A percentile compares a stretch with the other conserved stretches of the same genome.
These are phyloP conservation scores for Dascyllus trimaculatus DNA, from an alignment of 2,113 vertebrate species.

Conservation along the genomic window DNA sequence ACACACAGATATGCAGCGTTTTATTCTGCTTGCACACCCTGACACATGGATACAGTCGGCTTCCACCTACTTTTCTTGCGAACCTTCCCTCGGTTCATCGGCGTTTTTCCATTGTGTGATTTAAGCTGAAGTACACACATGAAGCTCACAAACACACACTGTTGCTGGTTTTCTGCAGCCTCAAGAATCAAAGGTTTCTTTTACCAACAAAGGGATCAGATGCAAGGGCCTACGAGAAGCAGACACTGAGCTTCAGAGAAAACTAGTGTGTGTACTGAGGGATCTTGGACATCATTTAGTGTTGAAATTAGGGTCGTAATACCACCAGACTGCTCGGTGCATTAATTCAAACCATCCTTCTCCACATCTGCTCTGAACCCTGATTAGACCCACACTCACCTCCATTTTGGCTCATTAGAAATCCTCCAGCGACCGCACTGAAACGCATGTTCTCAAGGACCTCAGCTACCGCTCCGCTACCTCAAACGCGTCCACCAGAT, in stretches of 20 bases:
- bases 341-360: conserved; percentile 46
- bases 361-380: conserved; percentile 65
- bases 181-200: conserved; percentile 16
- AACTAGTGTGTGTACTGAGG: conserved; percentile 5
- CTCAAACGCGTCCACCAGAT: conserved; percentile 60
- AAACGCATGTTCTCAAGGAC: conserved; percentile 41
- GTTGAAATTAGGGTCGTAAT: conserved; percentile 40
- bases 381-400: conserved; percentile 47
- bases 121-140: background rate
- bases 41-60: background rate
- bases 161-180: background rate
- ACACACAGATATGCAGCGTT: conserved; percentile 7
- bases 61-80: background rate
- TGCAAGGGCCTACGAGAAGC: background rate
- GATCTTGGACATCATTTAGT: conserved; percentile 34
- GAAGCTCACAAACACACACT: background rate
- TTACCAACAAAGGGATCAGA: conserved; percentile 21
- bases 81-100: conserved; percentile 20
- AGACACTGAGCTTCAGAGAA: background rate
- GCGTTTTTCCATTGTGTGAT: conserved; percentile 10
- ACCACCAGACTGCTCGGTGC: conserved; percentile 27
- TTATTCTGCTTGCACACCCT: conserved; percentile 23
- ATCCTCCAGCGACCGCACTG: conserved; percentile 46
- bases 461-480: conserved; percentile 24
- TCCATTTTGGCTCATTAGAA: conserved; percentile 66